Conservation (phyloP, 2,113 vertebrate species). For the Anhinga rufa region DNA sequence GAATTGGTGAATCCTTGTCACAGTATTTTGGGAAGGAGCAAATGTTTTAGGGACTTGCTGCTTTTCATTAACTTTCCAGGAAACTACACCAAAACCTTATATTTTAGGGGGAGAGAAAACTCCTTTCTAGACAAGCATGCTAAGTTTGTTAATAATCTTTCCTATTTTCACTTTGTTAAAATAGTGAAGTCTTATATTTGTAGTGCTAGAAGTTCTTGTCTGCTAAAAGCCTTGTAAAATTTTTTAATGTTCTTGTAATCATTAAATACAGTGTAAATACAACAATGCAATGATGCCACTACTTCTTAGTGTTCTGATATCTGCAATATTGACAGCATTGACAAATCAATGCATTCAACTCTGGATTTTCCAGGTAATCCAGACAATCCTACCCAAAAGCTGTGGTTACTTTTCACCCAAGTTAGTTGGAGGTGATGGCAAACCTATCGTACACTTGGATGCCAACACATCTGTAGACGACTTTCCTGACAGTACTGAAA, state of each 20-base stretch:
- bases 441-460: constrained; percentile 61
- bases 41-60: neutral
- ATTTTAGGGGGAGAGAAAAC: neutral
- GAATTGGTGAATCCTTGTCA: neutral
- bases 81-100: neutral
- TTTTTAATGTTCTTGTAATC: neutral
- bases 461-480: constrained; percentile 56
- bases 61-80: neutral
- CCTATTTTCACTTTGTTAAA: neutral
- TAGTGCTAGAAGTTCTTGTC: neutral
- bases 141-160: neutral
- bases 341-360: neutral
- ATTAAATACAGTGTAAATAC: neutral
- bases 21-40: neutral
- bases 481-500: constrained; percentile 60
- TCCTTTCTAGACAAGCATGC: neutral
- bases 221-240: neutral
- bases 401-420: constrained; percentile 67
- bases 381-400: constrained; percentile 73
- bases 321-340: neutral
- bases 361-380: constrained; percentile 75
- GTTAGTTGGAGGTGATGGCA: constrained; percentile 68
- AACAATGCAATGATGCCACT: neutral
- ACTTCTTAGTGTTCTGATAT: neutral
- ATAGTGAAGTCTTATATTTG: neutral